Evolutionary conservation across 2,797 vertebrate genomes (phyloP), one percentile per base, ranked within the genome.

Genomic region (Poecilia gillii): DNA sequence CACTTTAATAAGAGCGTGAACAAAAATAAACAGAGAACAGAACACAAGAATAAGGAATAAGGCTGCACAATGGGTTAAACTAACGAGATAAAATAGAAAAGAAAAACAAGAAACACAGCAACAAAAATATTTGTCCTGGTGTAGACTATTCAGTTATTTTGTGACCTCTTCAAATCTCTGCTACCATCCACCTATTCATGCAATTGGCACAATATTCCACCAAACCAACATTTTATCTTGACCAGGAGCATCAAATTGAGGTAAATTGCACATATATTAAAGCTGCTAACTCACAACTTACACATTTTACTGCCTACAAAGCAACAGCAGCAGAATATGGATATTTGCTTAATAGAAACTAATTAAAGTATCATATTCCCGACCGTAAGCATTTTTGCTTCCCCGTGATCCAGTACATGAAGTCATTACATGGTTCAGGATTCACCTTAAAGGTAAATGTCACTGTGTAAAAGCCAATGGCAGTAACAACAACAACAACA

Each of bases 371-470:
- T 64, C 62, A 64, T 36, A 64, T 64, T 64, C 33, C 31, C 31
- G 36, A 20, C 7, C 33, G 20, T 9, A 20, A 39, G 8, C 62
- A 36, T 64, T 64, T 64, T 64, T 33, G 57, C 31, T 64, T 64
- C 14, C 36, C 6, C 33, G 1, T 20, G 31, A 36, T 64, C 62
- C 16, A 36, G 62, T 36, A 64, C 8, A 36, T 36, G 16, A 64
- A 68, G 64, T 36, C 20, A 41, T 68, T 41, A 41, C 20, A 68
- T 41, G 36, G 36, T 68, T 68, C 64, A 68, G 36, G 41, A 41
- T 68, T 68, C 64, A 68, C 64, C 36, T 41, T 11, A 25, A 68
- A 68, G 64, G 64, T 39, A 41, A 41, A 41, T 68, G 64, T 68
- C 64, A 68, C 64, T 68, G 64, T 68, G 59, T 36, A 64, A 64